phyloP scores from a whole-genome alignment of 2,113 vertebrate species.

The Megaceryle torquata region DNA sequence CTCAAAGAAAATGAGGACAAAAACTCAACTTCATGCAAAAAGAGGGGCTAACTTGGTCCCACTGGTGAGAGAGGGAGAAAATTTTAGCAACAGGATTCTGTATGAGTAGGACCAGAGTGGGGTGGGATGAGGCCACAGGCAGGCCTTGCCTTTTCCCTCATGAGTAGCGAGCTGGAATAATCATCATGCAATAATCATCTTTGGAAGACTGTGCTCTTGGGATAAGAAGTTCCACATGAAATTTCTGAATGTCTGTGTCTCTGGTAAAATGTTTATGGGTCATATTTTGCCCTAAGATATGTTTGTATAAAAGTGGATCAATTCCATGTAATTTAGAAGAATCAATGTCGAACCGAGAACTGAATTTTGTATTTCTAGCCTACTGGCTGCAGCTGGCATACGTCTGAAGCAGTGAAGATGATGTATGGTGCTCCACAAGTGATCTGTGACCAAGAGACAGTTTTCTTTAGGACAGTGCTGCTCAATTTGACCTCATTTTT shows the following conservation, averaged over 20 bases:
- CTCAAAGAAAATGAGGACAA: constrained; percentile 54
- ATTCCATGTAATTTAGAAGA: not conserved
- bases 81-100: not conserved
- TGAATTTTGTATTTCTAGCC: constrained; percentile 8
- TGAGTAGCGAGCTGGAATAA: constrained; percentile 18
- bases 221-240: not conserved
- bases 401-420: constrained; percentile 7
- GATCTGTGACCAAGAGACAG: constrained; percentile 30
- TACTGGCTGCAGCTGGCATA: constrained; percentile 34
- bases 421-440: constrained; percentile 24
- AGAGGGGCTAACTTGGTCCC: not conserved
- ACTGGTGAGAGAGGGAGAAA: not conserved
- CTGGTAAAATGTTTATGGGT: not conserved
- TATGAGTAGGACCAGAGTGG: not conserved
- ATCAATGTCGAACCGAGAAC: not conserved
- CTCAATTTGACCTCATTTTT: constrained; percentile 40
- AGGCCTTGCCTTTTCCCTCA: not conserved
- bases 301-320: not conserved
- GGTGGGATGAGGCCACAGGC: not conserved
- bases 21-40: constrained; percentile 21
- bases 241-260: not conserved
- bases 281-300: not conserved
- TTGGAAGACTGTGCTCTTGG: not conserved
- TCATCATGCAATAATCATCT: not conserved
- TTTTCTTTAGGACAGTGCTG: constrained; percentile 33